Conservation (phyloP, 2,888 invertebrate species). For the Dicyrtoma fusca region DNA sequence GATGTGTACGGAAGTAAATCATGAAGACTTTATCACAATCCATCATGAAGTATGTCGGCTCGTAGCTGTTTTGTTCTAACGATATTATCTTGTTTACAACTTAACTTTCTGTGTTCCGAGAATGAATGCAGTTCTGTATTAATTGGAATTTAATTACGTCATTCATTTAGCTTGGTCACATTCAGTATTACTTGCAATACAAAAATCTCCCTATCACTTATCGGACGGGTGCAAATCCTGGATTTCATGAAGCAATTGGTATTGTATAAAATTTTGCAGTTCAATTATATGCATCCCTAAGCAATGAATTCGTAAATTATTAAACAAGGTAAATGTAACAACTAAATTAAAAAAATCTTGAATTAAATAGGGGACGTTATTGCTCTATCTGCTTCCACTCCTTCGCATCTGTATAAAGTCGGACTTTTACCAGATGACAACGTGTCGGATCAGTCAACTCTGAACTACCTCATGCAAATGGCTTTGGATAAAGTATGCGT, state of each 20-base stretch:
- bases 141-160: no score
- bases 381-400: conserved; percentile 74
- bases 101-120: background rate
- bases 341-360: no score
- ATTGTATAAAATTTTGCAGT: no score
- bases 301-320: no score
- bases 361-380: conserved; percentile 74
- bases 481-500: conserved; percentile 69
- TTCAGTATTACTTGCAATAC: conserved; percentile 77
- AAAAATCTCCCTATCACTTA: conserved; percentile 73
- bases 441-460: conserved; percentile 69
- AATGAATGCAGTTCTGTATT: no score
- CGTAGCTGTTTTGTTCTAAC: no score
- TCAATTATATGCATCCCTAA: background rate
- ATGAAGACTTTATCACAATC: conserved; percentile 75
- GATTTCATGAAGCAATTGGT: conserved; percentile 60
- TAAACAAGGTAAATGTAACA: background rate
- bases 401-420: conserved; percentile 70
- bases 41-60: conserved; percentile 70
- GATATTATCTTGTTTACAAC: no score
- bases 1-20: conserved; percentile 77
- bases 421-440: conserved; percentile 66
- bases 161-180: conserved; percentile 68
- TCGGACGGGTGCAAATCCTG: conserved; percentile 72
- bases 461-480: conserved; percentile 77